A percentile compares a stretch with the other conserved stretches of the same genome.
phyloP scores from a whole-genome alignment of 2,888 invertebrate genomes.

The Ditula angustiorana region DNA sequence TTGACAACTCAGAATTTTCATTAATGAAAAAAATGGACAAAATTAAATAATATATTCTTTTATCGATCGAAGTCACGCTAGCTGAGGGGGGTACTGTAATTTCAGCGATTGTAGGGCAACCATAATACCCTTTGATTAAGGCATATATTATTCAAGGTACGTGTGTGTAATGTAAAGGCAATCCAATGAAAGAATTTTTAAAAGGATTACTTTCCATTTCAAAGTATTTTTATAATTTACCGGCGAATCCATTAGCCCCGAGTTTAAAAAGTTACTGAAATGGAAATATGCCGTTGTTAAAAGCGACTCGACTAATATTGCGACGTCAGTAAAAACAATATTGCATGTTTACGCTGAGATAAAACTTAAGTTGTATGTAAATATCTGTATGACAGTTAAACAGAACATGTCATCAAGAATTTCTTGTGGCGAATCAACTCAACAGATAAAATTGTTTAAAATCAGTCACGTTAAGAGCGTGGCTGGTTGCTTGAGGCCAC shows the following conservation, averaged over 20 bases:
- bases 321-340: too few species aligned
- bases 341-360: too few species aligned
- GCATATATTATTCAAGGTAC: constrained; percentile 27
- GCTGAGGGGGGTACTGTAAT: background rate
- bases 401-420: too few species aligned
- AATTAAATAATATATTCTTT: background rate
- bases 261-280: background rate
- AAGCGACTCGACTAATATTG: too few species aligned
- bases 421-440: too few species aligned
- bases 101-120: background rate
- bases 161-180: constrained; percentile 8
- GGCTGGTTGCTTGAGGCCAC: too few species aligned
- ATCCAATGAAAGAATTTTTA: background rate
- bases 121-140: constrained; percentile 18
- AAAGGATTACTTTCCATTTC: background rate
- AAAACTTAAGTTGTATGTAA: too few species aligned
- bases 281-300: background rate
- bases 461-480: too few species aligned
- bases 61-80: constrained; percentile 1
- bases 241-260: background rate
- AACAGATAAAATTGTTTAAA: too few species aligned
- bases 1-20: too few species aligned
- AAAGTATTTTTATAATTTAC: background rate
- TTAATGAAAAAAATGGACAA: too few species aligned
- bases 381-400: too few species aligned